Conservation (phyloP, 1,140 invertebrate genomes). For the Drosophila ficusphila region DNA sequence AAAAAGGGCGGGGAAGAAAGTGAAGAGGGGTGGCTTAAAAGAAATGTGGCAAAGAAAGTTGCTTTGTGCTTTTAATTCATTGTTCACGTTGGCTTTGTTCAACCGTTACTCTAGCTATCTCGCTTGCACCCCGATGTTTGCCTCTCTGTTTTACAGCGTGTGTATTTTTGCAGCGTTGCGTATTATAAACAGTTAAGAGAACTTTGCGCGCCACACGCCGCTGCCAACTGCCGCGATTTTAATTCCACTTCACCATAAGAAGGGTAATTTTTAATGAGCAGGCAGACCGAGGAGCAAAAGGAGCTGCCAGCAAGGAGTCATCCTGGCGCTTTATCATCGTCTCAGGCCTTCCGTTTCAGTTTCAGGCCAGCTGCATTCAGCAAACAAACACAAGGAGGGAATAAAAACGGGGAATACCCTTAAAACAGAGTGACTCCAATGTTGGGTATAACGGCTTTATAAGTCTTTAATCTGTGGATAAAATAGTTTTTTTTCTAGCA, state of each 20-base stretch:
- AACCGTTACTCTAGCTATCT: neutral
- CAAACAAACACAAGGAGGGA: conserved; percentile 18
- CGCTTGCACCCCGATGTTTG: conserved; percentile 2
- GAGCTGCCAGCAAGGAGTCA: conserved; percentile 43
- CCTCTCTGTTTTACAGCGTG: conserved; percentile 11
- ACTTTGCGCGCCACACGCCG: conserved; percentile 44
- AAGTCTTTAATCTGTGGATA: too few species aligned
- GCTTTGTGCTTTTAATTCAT: conserved; percentile 60
- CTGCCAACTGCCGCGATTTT: conserved; percentile 65
- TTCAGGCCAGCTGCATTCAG: conserved; percentile 56
- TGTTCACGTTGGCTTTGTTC: conserved; percentile 52
- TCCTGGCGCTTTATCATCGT: conserved; percentile 50
- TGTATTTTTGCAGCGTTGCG: conserved; percentile 65
- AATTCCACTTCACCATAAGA: conserved; percentile 73
- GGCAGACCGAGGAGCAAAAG: conserved; percentile 6
- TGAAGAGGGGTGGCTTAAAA: neutral
- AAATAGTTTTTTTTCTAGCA: too few species aligned
- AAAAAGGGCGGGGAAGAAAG: neutral
- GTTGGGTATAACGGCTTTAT: neutral
- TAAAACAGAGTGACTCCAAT: neutral
- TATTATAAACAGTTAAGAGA: conserved; percentile 79
- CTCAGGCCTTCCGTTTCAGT: conserved; percentile 58
- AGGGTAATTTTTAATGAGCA: conserved; percentile 79
- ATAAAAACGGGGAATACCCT: conserved; percentile 7
- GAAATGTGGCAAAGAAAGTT: conserved; percentile 45